Conservation (phyloP, 1,140 invertebrate genomes). For the Lasioglossum baleicum region DNA sequence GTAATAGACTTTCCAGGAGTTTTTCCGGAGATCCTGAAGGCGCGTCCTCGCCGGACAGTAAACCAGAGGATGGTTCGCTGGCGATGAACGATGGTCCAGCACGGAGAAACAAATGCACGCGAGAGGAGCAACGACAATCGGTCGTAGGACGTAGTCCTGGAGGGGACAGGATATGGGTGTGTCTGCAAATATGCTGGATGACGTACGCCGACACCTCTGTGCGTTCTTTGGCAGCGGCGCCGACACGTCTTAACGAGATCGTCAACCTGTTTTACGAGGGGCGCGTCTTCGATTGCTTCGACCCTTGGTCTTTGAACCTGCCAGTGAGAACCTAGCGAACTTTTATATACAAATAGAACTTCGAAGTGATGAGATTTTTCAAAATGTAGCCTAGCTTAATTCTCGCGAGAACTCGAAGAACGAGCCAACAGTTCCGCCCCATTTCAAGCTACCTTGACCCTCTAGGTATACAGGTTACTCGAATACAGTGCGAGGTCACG, state of each 20-base stretch:
- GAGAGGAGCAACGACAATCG: conserved; percentile 48
- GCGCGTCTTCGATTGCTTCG: conserved; percentile 7
- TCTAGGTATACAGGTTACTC: conserved; percentile 65
- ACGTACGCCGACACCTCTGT: conserved; percentile 54
- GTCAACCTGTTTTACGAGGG: conserved; percentile 54
- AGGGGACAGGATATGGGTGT: conserved; percentile 64
- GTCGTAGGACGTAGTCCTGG: conserved; percentile 56
- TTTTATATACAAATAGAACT: too few species aligned
- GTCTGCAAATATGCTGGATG: conserved; percentile 57
- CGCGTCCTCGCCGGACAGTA: too few species aligned
- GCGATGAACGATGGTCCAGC: neutral
- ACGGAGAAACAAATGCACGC: neutral
- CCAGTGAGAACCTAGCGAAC: neutral
- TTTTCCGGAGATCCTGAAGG: too few species aligned
- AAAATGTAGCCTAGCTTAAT: too few species aligned
- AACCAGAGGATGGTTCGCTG: neutral
- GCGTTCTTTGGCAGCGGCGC: conserved; percentile 17
- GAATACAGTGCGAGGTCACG: conserved; percentile 51
- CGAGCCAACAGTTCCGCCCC: too few species aligned
- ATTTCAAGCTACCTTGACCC: too few species aligned
- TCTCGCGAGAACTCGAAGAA: too few species aligned
- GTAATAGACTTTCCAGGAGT: too few species aligned
- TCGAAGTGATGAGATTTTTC: too few species aligned
- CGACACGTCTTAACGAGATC: conserved; percentile 40
- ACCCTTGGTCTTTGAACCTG: neutral